Evolutionary conservation across 2,797 vertebrate genomes (phyloP).

Genomic region (Pseudochromis fuscus): DNA sequence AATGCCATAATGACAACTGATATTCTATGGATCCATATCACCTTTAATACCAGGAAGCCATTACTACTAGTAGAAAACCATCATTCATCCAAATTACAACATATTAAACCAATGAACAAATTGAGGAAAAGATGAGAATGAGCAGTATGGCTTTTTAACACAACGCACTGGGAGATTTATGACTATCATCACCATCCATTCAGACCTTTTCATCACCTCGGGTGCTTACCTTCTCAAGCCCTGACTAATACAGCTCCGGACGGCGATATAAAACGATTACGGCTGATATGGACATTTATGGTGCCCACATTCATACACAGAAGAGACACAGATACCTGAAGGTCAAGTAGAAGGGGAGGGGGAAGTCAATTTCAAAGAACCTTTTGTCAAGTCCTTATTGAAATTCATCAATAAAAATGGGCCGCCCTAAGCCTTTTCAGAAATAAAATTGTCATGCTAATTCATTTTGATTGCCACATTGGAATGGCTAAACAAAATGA

Average conservation of each 20-base stretch:
- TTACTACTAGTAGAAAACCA: conserved; percentile 45
- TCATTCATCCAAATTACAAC: conserved; percentile 62
- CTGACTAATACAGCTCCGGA: conserved; percentile 57
- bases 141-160: conserved; percentile 45
- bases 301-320: conserved; percentile 53
- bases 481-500: conserved; percentile 88
- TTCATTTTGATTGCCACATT: conserved; percentile 88
- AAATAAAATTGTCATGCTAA: conserved; percentile 91
- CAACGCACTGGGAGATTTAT: conserved; percentile 68
- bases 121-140: conserved; percentile 54
- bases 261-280: conserved; percentile 65
- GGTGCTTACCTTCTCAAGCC: conserved; percentile 51
- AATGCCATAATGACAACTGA: conserved; percentile 23
- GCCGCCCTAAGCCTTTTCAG: conserved; percentile 81
- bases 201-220: conserved; percentile 63
- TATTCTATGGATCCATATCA: conserved; percentile 41
- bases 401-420: conserved; percentile 83
- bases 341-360: conserved; percentile 63
- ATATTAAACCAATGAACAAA: conserved; percentile 49
- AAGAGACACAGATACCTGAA: conserved; percentile 75
- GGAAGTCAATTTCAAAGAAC: conserved; percentile 71
- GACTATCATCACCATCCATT: conserved; percentile 51
- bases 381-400: conserved; percentile 80
- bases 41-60: conserved; percentile 26
- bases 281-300: conserved; percentile 67